phyloP scores from a whole-genome alignment of 2,888 invertebrate genomes.

The Sesamia inferens region DNA sequence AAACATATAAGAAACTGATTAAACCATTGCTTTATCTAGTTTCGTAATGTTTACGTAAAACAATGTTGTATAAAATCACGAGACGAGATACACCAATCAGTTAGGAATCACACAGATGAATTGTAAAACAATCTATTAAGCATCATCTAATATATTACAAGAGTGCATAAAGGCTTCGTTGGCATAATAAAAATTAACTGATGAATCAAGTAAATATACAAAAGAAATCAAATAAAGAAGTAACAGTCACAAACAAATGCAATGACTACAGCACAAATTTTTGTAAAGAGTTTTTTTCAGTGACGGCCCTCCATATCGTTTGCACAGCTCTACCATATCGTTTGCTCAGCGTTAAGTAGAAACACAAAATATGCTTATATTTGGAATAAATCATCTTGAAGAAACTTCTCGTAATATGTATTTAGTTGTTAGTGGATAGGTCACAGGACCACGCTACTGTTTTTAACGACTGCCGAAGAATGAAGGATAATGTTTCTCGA shows the following conservation, averaged over 20 bases:
- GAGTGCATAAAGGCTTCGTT: constrained; percentile 33
- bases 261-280: not conserved
- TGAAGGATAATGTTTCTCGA: no score
- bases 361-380: not conserved
- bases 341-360: not conserved
- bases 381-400: not conserved
- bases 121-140: constrained; percentile 35
- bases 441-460: not conserved
- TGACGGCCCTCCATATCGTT: no score
- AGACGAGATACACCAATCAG: constrained; percentile 17
- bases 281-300: not conserved
- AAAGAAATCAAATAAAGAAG: constrained; percentile 20
- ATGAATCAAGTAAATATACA: constrained; percentile 26
- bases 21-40: constrained; percentile 41
- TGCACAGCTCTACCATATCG: no score
- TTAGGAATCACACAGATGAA: constrained; percentile 28
- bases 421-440: not conserved
- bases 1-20: constrained; percentile 42
- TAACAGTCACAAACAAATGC: not conserved
- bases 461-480: no score
- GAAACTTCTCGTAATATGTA: not conserved
- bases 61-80: constrained; percentile 7
- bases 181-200: constrained; percentile 36
- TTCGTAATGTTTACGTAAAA: constrained; percentile 29
- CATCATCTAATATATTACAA: constrained; percentile 41